Base-by-base conservation (phyloP, 1,140 invertebrate species). In the Melipona quadrifasciata region DNA sequence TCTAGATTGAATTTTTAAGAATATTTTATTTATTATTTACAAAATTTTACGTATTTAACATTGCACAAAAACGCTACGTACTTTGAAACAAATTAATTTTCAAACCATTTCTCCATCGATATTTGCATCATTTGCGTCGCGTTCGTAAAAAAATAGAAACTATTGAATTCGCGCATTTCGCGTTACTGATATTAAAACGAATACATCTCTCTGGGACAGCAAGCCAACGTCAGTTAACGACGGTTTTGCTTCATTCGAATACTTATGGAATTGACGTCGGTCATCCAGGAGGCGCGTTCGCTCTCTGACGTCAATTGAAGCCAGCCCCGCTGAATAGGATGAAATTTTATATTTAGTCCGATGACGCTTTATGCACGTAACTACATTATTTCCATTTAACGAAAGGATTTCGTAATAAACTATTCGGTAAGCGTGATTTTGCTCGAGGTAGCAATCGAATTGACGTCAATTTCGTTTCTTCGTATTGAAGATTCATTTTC, bases 291-390 rank as follows among this genome's bases (percentile, higher is more conserved):
- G 57, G 55, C 58, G 71, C 80, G 61, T 53, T 65, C 71, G 19
- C 47, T 27, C 70, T 64, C 71, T 74, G 80, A 82, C 80, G 80
- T 82, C 80, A 82, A 82, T 82, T 27, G 47, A 53, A 53, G 34
- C 39, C 27, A 74, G 57, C 31, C 16, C 19, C 19, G 19, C 6
- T 58, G 68, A 74, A 53, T 65, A 47, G 80, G n/a, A 74, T 53
- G 31, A 74, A 82, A 82, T 53, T 74, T 64, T 72, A 82, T 82
- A 82, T 82, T 74, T 74, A 74, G 68, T 65, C 5, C 39, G 12
- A 0, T 21, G 27, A 16, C 21, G 61, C 31, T 71, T 71, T 39
- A 55, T 53, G 16, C 71, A 55, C 58, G 51, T n/a, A 64, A 51
- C 68, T 19, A 24, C 55, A 70, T 58, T 67, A 53, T 68, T 68